A percentile compares a stretch with the other conserved stretches of the same genome.
Conservation (phyloP, 2,888 invertebrate genomes). For the Lithodes maja region DNA sequence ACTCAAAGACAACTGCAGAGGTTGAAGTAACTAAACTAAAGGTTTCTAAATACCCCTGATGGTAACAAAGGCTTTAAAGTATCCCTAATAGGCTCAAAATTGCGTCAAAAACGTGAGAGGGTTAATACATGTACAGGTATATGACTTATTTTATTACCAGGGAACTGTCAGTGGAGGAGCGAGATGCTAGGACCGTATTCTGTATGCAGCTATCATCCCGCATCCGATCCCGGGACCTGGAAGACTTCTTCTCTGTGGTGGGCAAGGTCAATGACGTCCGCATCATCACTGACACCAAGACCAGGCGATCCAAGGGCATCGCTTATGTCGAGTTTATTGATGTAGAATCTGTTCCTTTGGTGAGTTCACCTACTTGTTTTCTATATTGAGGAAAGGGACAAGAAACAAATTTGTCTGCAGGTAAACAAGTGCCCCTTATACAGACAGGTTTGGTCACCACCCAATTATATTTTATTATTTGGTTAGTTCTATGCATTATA, state of each 20-base stretch:
- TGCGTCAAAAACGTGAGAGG: too few relatives aligned
- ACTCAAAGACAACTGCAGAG: too few relatives aligned
- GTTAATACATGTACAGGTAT: too few relatives aligned
- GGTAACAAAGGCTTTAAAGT: too few relatives aligned
- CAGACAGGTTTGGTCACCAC: too few relatives aligned
- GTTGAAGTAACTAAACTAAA: too few relatives aligned
- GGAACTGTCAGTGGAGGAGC: constrained; percentile 95
- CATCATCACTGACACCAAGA: constrained; percentile 98
- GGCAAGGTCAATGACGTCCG: constrained; percentile 97
- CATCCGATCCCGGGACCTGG: constrained; percentile 93
- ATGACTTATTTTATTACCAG: constrained; percentile 18
- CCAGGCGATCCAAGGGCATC: constrained; percentile 98
- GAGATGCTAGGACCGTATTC: constrained; percentile 98
- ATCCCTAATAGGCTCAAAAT: too few relatives aligned
- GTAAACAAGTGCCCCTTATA: too few relatives aligned
- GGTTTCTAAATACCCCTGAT: too few relatives aligned
- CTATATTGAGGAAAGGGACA: constrained; percentile 1
- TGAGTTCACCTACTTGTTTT: constrained; percentile 76
- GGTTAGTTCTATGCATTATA: too few relatives aligned
- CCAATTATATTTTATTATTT: too few relatives aligned
- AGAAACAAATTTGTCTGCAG: too few relatives aligned
- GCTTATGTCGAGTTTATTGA: constrained; percentile 99
- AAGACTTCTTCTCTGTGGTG: constrained; percentile 99
- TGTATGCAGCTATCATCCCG: constrained; percentile 98
- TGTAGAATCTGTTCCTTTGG: constrained; percentile 96